Conservation (phyloP, 2,797 vertebrate genomes). For the Oreortyx pictus region DNA sequence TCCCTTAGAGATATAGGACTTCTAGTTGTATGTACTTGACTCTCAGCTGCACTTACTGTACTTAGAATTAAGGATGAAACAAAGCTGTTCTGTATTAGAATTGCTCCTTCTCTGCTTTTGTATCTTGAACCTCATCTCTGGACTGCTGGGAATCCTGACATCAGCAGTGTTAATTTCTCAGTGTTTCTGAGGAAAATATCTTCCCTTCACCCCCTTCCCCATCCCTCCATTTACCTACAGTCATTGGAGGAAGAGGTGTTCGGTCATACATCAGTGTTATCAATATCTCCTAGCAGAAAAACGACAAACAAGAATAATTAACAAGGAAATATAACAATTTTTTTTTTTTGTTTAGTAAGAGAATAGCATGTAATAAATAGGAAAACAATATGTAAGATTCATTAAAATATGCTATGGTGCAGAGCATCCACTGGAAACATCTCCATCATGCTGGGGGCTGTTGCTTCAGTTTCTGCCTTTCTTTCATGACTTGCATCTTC, state of each 20-base stretch:
- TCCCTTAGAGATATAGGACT: neutral
- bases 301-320: neutral
- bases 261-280: neutral
- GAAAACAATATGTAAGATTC: neutral
- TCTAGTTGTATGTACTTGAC: neutral
- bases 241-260: neutral
- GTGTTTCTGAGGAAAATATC: neutral
- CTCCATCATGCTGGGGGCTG: neutral
- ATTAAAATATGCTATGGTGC: neutral
- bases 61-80: neutral
- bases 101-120: neutral
- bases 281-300: neutral
- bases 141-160: neutral
- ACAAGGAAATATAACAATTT: neutral
- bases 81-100: neutral
- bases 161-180: neutral
- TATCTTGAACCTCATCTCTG: neutral
- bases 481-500: slow-evolving; percentile 74
- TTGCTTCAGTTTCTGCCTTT: slow-evolving; percentile 67
- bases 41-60: neutral
- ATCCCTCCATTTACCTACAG: neutral
- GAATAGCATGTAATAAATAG: neutral
- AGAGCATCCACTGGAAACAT: neutral
- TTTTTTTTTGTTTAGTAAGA: neutral
- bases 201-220: no score